Percentiles rank a stretch among this genome's conserved stretches.
Conservation (phyloP, 23 tunicate genomes). For the Halocynthia aurantium region DNA sequence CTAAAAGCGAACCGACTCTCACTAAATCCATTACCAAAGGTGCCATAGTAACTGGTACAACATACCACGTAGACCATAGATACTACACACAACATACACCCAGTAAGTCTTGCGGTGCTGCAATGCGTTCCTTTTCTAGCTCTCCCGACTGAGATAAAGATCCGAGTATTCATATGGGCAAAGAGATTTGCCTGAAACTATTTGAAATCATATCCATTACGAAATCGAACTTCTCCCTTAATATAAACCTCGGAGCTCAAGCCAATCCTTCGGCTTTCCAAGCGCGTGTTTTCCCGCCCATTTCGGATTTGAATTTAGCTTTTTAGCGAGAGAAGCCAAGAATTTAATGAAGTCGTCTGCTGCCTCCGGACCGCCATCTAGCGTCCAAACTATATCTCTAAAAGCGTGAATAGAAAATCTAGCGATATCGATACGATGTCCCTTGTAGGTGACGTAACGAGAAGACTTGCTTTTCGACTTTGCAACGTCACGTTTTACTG, state of each 20-base stretch:
- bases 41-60: too few species aligned
- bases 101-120: too few species aligned
- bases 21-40: too few species aligned
- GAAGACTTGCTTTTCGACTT: slow-evolving; percentile 5
- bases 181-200: neutral
- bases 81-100: too few species aligned
- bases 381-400: slow-evolving; percentile 68
- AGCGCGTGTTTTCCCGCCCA: slow-evolving; percentile 52
- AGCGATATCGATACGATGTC: slow-evolving; percentile 67
- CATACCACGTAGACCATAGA: too few species aligned
- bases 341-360: slow-evolving; percentile 58
- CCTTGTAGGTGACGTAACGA: slow-evolving; percentile 32
- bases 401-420: slow-evolving; percentile 52
- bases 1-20: too few species aligned
- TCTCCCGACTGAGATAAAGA: too few species aligned
- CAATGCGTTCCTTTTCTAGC: too few species aligned
- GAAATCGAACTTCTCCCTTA: slow-evolving; percentile 5
- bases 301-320: slow-evolving; percentile 39
- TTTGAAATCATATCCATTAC: neutral
- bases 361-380: slow-evolving; percentile 35
- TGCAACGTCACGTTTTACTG: neutral
- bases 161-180: too few species aligned
- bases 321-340: slow-evolving; percentile 40
- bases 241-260: slow-evolving; percentile 48
- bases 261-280: slow-evolving; percentile 68